Percentiles rank a stretch among this genome's conserved stretches.
Conservation (phyloP, 2,797 vertebrate genomes). For the Pantherophis vulpinus region DNA sequence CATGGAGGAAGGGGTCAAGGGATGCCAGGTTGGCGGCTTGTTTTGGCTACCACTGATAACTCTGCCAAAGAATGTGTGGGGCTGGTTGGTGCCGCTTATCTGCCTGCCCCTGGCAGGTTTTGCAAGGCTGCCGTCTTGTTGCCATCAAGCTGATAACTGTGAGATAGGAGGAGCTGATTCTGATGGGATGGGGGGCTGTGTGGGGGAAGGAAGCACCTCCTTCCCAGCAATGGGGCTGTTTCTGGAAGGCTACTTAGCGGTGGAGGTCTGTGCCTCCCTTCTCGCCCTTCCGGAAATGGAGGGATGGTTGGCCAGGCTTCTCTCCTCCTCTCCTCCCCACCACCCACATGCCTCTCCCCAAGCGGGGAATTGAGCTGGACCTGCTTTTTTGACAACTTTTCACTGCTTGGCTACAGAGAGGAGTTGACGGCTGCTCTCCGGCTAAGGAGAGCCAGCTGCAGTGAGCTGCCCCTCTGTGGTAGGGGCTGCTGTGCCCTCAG, state of each 20-base stretch:
- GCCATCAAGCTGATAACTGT: background rate
- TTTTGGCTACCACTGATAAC: conserved; percentile 55
- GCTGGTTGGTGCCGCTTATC: background rate
- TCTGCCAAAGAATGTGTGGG: conserved; percentile 46
- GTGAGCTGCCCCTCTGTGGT: background rate
- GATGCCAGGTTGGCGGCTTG: conserved; percentile 1
- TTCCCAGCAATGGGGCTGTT: background rate
- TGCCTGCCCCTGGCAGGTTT: conserved; percentile 9
- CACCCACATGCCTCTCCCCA: too few relatives aligned
- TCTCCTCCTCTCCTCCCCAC: too few relatives aligned
- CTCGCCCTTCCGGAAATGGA: conserved; percentile 30
- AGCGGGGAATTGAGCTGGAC: background rate
- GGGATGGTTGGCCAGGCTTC: conserved; percentile 17
- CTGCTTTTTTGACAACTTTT: background rate
- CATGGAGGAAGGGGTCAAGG: background rate
- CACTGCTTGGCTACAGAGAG: background rate
- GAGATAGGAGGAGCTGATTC: background rate
- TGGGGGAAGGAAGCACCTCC: background rate
- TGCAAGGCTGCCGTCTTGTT: background rate
- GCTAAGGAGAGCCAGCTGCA: background rate
- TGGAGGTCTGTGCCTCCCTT: background rate
- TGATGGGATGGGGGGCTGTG: too few relatives aligned
- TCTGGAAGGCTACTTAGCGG: background rate
- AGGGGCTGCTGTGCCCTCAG: background rate
- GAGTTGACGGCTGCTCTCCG: background rate